Base-by-base conservation (phyloP, 2,797 vertebrate species). In the Falco columbarius region DNA sequence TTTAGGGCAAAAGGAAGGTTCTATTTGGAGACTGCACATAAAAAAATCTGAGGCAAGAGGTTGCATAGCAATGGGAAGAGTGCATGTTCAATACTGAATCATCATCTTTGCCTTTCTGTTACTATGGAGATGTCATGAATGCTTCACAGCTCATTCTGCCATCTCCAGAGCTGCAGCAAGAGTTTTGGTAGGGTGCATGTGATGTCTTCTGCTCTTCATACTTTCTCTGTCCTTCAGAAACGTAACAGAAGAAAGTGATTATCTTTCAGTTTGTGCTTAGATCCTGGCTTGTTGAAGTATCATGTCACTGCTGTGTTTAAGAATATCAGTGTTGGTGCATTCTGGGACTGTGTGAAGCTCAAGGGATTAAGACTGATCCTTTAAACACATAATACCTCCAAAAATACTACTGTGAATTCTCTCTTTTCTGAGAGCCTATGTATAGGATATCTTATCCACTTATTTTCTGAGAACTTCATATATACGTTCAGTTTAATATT, bases 81-180 rank as follows among this genome's bases (percentile, higher is more conserved):
- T 47, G 58, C 52, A 15, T 73, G 87, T 62, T 94, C 85, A 40
- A 30, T 82, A 34, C 54, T 9, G 82, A 85, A 62, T 34, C 32
- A 1, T 46, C 91, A 87, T 88, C 46, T 63, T 77, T 62, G 81
- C 72, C 6, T 42, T 65, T 70, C 89, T 71, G 97, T 97, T 97
- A n/a, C 97, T 80, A 97, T 97, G 97, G 97, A 90, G 90, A 97
- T 90, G 46, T 68, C 90, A 93, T 23, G 85, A 47, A 80, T 93
- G 94, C 82, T 85, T 74, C 83, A 32, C 63, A 26, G 92, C 63
- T 54, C 17, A 7, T 47, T 90, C 81, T 67, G 68, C 70, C 13
- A 5, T 32, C 72, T 58, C 52, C 84, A 27, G 34, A 38, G 38
- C 94, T 94, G 92, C 84, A 89, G 36, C 80, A 62, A 42, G 77